Evolutionary conservation across 2,113 vertebrate genomes (phyloP).

Genomic region (Barnardius zonarius): DNA sequence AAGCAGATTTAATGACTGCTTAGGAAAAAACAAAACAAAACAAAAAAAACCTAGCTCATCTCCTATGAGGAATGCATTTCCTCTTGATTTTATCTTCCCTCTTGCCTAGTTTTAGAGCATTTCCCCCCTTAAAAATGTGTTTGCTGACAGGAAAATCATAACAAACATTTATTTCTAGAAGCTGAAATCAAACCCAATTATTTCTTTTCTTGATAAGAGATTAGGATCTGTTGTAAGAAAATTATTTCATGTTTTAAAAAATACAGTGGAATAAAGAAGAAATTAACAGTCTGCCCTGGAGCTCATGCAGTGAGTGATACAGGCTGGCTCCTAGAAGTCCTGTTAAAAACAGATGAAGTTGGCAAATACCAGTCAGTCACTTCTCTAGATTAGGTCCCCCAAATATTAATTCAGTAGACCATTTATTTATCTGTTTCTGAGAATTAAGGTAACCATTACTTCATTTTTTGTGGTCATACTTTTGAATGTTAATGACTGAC

Average conservation of each 20-base stretch:
- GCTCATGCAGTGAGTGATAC: not conserved
- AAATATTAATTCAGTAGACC: not conserved
- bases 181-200: slow-evolving; percentile 20
- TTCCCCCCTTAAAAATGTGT: slow-evolving; percentile 36
- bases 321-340: not conserved
- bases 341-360: not conserved
- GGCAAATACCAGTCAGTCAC: not conserved
- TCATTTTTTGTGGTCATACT: not conserved
- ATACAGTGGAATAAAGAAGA: not conserved
- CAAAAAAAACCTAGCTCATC: not conserved
- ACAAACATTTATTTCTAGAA: slow-evolving; percentile 14
- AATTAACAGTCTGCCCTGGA: not conserved
- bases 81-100: slow-evolving; percentile 38
- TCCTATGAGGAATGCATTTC: slow-evolving; percentile 21
- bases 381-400: not conserved
- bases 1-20: slow-evolving; percentile 40
- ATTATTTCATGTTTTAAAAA: not conserved
- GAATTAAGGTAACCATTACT: not conserved
- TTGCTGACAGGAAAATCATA: slow-evolving; percentile 47
- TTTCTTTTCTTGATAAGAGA: slow-evolving; percentile 18
- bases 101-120: not conserved
- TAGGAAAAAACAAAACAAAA: not conserved
- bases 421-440: not conserved
- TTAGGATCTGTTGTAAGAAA: slow-evolving; percentile 1
- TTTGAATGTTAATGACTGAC: not conserved